Percentiles rank a stretch among this genome's conserved stretches.
These are phyloP conservation scores for Diplosoma virens DNA, from an alignment of 23 tunicate genomes.

Conservation along the genomic window DNA sequence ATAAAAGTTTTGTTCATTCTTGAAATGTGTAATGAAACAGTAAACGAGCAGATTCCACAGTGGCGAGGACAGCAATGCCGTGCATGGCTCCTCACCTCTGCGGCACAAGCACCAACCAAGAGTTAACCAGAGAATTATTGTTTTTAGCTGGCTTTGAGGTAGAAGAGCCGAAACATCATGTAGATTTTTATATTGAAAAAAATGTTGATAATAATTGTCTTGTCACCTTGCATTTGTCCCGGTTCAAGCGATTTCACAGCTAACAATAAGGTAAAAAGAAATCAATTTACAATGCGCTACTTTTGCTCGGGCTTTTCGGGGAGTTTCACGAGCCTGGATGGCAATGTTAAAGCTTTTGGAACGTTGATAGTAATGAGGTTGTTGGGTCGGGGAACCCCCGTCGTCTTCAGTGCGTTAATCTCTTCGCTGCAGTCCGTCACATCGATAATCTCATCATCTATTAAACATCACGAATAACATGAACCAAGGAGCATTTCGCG, in stretches of 20 bases:
- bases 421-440: conserved; percentile 60
- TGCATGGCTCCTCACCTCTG: no score
- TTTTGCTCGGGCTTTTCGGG: neutral
- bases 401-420: conserved; percentile 6
- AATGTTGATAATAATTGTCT: no score
- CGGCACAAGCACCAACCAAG: no score
- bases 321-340: conserved; percentile 1
- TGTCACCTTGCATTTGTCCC: no score
- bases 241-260: no score
- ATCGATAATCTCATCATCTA: conserved; percentile 68
- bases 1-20: no score
- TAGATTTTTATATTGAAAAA: neutral
- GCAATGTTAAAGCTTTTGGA: conserved; percentile 44
- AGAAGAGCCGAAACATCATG: neutral
- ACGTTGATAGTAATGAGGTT: conserved; percentile 70
- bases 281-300: conserved; percentile 1
- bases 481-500: no score
- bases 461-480: neutral
- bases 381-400: conserved; percentile 2
- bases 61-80: no score
- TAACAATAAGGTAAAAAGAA: neutral
- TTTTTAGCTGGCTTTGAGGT: no score
- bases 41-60: no score
- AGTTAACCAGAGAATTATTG: no score
- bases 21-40: no score